Evolutionary conservation across 2,797 vertebrate genomes (phyloP), one percentile per base, ranked within the genome.

Genomic region (Tadarida brasiliensis): DNA sequence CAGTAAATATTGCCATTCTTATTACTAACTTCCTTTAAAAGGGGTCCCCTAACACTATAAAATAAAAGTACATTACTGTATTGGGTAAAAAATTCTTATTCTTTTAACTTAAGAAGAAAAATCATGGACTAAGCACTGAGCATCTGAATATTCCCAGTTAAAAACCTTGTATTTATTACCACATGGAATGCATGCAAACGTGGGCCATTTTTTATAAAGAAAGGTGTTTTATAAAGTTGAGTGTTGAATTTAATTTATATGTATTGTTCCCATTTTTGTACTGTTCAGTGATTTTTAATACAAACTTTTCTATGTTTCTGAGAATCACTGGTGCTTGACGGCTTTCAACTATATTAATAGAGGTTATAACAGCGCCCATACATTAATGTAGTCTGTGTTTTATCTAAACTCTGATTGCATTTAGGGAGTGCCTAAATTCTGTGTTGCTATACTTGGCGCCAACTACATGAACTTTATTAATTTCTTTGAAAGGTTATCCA

Each of bases 241-340:
- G 95, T 57, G 59, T 82, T 97, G 98, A 98, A 98, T 98, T 98
- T 98, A 98, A 99, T 99, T 99, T 99, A 98, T 98, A 98, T 98
- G 98, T 98, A 99, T 99, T 98, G 98, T 98, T 98, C 98, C 96
- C 98, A 98, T 98, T 98, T 98, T 98, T 98, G 98, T 98, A 98
- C 98, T 98, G 98, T 98, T 99, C 98, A 98, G 98, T 99, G 98
- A 98, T 99, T 99, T 99, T 99, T 99, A 99, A 99, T 99, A 98
- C 98, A 99, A 99, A 99, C 98, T 99, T 99, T 99, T 99, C 99
- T 98, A 99, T 98, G 98, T 98, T 98, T 99, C 98, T 98, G 93
- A 96, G 98, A 98, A 94, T 98, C 98, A 98, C 74, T 98, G 98
- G 97, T 98, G 98, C 98, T 97, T 98, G 98, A 98, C 97, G 94